Evolutionary conservation across 1,140 invertebrate genomes (phyloP), one percentile per base, ranked within the genome.

Genomic region (Zaprionus camerounensis): DNA sequence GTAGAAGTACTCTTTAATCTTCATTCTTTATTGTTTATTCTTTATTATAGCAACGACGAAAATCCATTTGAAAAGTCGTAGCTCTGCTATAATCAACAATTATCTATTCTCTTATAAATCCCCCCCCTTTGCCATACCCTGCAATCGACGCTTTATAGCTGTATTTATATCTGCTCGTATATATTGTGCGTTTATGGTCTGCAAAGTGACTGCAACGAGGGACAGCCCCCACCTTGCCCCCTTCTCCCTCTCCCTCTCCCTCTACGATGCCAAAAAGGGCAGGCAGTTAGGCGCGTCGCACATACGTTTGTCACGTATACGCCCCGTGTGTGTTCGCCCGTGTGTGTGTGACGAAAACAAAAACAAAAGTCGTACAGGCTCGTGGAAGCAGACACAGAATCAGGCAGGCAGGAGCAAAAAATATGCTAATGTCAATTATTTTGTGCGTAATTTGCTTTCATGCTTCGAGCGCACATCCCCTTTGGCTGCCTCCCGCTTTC

Each of bases 361-460:
- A 51, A 22, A 38, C 15, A 15, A 41, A 41, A 41, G 36, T 20
- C 44, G 61, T 44, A 44, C 20, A 49, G 6, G 24, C 51, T 6
- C 12, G 20, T 26, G 20, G 15, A 17, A 15, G 31, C 28, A 15
- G 20, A 28, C 31, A 24, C 12, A 28, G 24, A 9, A 20, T 11
- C n/a, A 20, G 41, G 31, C 22, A 53, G 28, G 44, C 49, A 51
- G 61, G 65, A 78, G 81, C 81, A 75, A 61, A 81, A 81, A 87
- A 87, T 87, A 87, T 87, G 85, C 84, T 90, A 87, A 87, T 87
- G 85, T 81, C 81, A 84, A 87, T 87, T 90, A 87, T 88, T 88
- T 87, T 81, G 84, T 87, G 84, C 85, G 84, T 87, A 87, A 87
- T 87, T 87, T 87, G 78, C 84, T 84, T 88, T 87, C 81, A 87